A percentile compares a stretch with the other conserved stretches of the same genome.
Evolutionary conservation across 2,113 vertebrate species (phyloP).

Genomic region (Zosterops lateralis): DNA sequence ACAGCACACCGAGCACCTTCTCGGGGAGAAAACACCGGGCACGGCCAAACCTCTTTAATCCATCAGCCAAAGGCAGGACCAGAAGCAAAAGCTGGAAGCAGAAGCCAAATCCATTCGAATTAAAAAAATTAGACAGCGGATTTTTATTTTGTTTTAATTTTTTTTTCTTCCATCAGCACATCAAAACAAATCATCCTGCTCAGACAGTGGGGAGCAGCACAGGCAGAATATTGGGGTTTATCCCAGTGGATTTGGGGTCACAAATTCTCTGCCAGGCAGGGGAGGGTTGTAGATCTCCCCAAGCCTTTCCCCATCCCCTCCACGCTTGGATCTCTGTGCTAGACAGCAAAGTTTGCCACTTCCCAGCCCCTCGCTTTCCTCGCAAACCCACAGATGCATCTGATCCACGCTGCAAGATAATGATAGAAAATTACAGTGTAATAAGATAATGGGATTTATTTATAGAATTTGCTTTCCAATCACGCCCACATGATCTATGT

Average conservation of each 20-base stretch:
- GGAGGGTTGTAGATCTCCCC: not conserved
- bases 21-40: not conserved
- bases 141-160: not conserved
- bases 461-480: slow-evolving; percentile 62
- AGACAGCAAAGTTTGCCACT: slow-evolving; percentile 16
- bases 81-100: not conserved
- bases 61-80: not conserved
- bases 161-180: not conserved
- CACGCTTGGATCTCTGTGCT: not conserved
- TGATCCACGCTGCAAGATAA: slow-evolving; percentile 56
- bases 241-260: fast-evolving
- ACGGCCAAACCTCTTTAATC: not conserved
- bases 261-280: too few species aligned
- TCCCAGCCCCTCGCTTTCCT: slow-evolving; percentile 35
- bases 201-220: fast-evolving
- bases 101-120: not conserved
- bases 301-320: not conserved
- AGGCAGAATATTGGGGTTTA: not conserved
- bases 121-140: not conserved
- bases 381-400: slow-evolving; percentile 50
- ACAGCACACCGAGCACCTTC: not conserved
- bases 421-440: slow-evolving; percentile 64
- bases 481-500: slow-evolving; percentile 23
- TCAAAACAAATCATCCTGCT: not conserved
- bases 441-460: slow-evolving; percentile 66